Conservation (phyloP, 2,113 vertebrate genomes). For the Istiophorus platypterus region DNA sequence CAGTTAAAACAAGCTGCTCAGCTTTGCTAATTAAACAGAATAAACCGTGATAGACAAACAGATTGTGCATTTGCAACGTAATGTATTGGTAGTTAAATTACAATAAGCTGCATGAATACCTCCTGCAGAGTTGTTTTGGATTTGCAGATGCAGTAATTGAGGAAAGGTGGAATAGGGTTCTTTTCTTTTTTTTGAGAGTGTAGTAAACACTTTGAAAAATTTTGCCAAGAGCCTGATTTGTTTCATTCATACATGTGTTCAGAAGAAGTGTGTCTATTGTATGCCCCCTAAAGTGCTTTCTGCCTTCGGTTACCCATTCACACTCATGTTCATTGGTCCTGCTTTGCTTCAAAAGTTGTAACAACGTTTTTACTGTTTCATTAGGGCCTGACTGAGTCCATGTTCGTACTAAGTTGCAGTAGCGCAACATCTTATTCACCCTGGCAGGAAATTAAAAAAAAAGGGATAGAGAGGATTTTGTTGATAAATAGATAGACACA, state of each 20-base stretch:
- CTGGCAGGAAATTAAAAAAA: not conserved
- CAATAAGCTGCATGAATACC: conserved; percentile 21
- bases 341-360: conserved; percentile 6
- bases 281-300: not conserved
- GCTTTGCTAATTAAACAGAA: conserved; percentile 1
- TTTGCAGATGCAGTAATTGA: conserved; percentile 13
- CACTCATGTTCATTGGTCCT: not conserved
- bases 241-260: conserved; percentile 16
- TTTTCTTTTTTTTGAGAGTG: conserved; percentile 20
- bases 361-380: not conserved
- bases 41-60: conserved; percentile 7
- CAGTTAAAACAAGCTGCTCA: not conserved
- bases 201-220: conserved; percentile 21
- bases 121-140: conserved; percentile 33
- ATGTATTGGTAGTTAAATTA: conserved; percentile 23
- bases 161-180: conserved; percentile 11
- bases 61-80: conserved; percentile 12
- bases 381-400: not conserved
- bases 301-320: not conserved
- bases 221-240: conserved; percentile 20
- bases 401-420: not conserved
- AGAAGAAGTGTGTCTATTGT: not conserved
- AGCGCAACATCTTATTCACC: not conserved
- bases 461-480: not conserved
- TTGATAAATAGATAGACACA: not conserved